Conservation (phyloP, 2,888 invertebrate genomes). For the Caenorhabditis uteleia region DNA sequence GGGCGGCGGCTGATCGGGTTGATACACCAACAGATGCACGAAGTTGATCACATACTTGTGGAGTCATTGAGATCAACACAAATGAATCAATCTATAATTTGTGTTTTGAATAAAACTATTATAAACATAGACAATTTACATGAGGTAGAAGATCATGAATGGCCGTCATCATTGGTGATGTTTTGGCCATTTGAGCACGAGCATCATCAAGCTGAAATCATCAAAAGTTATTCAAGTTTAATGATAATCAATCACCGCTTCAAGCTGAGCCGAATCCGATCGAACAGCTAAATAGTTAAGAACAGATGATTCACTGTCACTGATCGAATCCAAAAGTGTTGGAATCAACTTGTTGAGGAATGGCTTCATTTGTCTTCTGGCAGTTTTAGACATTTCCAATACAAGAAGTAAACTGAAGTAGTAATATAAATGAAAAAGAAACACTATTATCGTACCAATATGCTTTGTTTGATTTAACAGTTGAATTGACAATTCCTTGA, state of each 20-base stretch:
- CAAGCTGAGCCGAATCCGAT: conserved; percentile 79
- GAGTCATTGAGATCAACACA: conserved; percentile 33
- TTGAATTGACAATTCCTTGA: conserved; percentile 46
- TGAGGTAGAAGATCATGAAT: conserved; percentile 46
- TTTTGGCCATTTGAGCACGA: conserved; percentile 82
- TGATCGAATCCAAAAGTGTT: conserved; percentile 80
- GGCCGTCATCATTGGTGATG: conserved; percentile 78
- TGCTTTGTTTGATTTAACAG: conserved; percentile 40
- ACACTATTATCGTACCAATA: conserved; percentile 34
- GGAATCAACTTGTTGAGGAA: conserved; percentile 83
- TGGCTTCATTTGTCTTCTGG: conserved; percentile 80
- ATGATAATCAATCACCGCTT: conserved; percentile 74
- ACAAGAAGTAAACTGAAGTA: conserved; percentile 80
- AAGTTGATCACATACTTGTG: conserved; percentile 41
- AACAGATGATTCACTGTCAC: conserved; percentile 81
- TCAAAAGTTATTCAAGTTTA: conserved; percentile 24
- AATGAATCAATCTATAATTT: conserved; percentile 29
- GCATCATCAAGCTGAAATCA: conserved; percentile 77
- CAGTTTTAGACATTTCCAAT: conserved; percentile 83
- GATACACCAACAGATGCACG: conserved; percentile 48
- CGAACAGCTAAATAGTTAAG: conserved; percentile 82
- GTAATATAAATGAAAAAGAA: not conserved
- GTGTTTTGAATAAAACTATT: not conserved
- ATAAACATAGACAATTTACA: conserved; percentile 8
- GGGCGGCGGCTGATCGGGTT: conserved; percentile 49